A percentile compares a stretch with the other conserved stretches of the same genome.
These are phyloP conservation scores for Pegea sp. DNA, from an alignment of 23 tunicate genomes.

Conservation along the genomic window DNA sequence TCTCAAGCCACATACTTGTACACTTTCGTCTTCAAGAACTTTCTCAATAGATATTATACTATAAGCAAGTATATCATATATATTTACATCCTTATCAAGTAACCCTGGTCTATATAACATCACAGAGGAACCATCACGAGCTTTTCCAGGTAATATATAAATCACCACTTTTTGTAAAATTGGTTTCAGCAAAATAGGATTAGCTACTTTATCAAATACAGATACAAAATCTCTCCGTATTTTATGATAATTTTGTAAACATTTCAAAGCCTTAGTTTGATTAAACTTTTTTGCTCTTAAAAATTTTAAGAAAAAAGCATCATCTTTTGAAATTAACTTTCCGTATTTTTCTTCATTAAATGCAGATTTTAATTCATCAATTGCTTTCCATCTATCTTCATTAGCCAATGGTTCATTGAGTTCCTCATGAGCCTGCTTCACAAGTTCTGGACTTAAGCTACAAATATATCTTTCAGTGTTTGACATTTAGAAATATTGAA, in stretches of 20 bases:
- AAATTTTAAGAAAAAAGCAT: slow-evolving; percentile 41
- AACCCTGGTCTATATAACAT: slow-evolving; percentile 19
- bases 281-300: slow-evolving; percentile 69
- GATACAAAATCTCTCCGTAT: slow-evolving; percentile 15
- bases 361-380: slow-evolving; percentile 32
- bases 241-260: slow-evolving; percentile 50
- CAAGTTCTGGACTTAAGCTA: slow-evolving; percentile 29
- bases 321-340: slow-evolving; percentile 30
- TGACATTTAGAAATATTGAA: background rate
- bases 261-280: slow-evolving; percentile 61
- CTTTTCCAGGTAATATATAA: slow-evolving; percentile 16
- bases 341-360: slow-evolving; percentile 37
- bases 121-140: slow-evolving; percentile 22
- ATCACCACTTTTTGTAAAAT: slow-evolving; percentile 10
- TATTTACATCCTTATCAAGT: slow-evolving; percentile 3
- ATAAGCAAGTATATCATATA: slow-evolving; percentile 15
- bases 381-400: slow-evolving; percentile 40
- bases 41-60: slow-evolving; percentile 16
- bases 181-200: slow-evolving; percentile 33
- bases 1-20: slow-evolving; percentile 26
- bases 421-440: slow-evolving; percentile 64
- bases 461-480: slow-evolving; percentile 36
- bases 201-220: slow-evolving; percentile 42
- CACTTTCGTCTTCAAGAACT: slow-evolving; percentile 26
- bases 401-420: slow-evolving; percentile 76